phyloP scores from a whole-genome alignment of 2,888 invertebrate species.

The Macrophya alboannulata region DNA sequence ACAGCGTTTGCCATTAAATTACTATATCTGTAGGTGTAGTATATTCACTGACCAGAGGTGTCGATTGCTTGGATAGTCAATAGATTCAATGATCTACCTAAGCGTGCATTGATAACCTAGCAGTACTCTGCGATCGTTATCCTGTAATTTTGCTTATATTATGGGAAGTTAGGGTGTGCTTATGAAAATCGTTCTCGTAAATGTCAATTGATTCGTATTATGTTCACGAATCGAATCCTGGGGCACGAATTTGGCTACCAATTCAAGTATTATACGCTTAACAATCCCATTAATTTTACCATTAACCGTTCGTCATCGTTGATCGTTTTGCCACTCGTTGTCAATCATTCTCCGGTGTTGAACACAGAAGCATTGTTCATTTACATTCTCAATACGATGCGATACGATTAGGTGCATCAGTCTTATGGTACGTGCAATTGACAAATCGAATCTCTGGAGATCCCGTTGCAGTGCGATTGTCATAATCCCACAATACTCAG shows the following conservation, averaged over 20 bases:
- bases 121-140: constrained; percentile 44
- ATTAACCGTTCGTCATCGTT: neutral
- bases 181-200: constrained; percentile 66
- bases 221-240: constrained; percentile 57
- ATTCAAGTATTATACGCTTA: neutral
- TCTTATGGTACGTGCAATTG: neutral
- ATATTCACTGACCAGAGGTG: constrained; percentile 42
- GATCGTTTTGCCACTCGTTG: neutral
- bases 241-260: constrained; percentile 53
- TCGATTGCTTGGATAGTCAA: constrained; percentile 50
- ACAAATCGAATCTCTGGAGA: neutral
- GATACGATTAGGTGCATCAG: neutral
- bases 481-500: constrained; percentile 58
- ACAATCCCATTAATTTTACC: constrained; percentile 18
- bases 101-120: constrained; percentile 52
- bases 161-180: constrained; percentile 68
- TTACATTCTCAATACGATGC: neutral
- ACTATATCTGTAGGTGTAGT: constrained; percentile 41
- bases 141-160: constrained; percentile 56
- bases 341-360: neutral
- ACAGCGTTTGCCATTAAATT: constrained; percentile 45
- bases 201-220: constrained; percentile 61
- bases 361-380: neutral
- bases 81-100: constrained; percentile 55
- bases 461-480: constrained; percentile 66